Evolutionary conservation across 92 coral and sea anemone species (phyloP).

Genomic region (Parazoanthus darwini): DNA sequence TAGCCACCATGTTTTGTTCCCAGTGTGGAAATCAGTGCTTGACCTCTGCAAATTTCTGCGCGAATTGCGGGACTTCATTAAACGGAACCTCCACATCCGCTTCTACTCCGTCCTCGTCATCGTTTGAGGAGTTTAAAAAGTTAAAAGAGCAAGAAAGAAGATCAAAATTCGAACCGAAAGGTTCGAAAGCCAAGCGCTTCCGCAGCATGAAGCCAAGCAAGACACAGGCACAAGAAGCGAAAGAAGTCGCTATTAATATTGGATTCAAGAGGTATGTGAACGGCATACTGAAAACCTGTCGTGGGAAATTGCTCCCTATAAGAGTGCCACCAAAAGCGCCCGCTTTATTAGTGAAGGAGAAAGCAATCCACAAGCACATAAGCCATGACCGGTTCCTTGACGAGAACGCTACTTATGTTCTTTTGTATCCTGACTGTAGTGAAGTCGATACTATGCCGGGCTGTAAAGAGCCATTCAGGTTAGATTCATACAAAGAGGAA

Average conservation of each 20-base stretch:
- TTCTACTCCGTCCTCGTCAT: slow-evolving; percentile 16
- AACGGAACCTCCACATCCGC: background rate
- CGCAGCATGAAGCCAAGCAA: background rate
- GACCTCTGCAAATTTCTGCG: slow-evolving; percentile 41
- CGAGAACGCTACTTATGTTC: slow-evolving; percentile 50
- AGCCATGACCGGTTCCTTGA: slow-evolving; percentile 58
- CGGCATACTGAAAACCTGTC: slow-evolving; percentile 51
- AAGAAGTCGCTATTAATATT: slow-evolving; percentile 55
- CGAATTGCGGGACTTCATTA: slow-evolving; percentile 45
- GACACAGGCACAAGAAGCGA: background rate
- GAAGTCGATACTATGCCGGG: slow-evolving; percentile 55
- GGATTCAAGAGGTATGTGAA: slow-evolving; percentile 52
- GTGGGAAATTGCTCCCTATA: slow-evolving; percentile 62
- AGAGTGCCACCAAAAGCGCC: slow-evolving; percentile 40
- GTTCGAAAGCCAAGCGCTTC: slow-evolving; percentile 38
- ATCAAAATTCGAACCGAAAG: slow-evolving; percentile 56
- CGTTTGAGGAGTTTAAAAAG: slow-evolving; percentile 48
- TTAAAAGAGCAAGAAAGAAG: slow-evolving; percentile 61
- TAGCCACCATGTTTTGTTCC: slow-evolving; percentile 49
- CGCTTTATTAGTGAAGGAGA: slow-evolving; percentile 39
- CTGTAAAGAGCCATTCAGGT: slow-evolving; percentile 42
- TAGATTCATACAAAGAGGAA: slow-evolving; percentile 57
- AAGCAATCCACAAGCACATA: slow-evolving; percentile 55
- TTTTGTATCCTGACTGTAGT: slow-evolving; percentile 66
- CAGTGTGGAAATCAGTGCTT: slow-evolving; percentile 40